A percentile compares a stretch with the other conserved stretches of the same genome.
These are phyloP conservation scores for Ecliptopera silaceata DNA, from an alignment of 2,888 invertebrate genomes.

Conservation along the genomic window DNA sequence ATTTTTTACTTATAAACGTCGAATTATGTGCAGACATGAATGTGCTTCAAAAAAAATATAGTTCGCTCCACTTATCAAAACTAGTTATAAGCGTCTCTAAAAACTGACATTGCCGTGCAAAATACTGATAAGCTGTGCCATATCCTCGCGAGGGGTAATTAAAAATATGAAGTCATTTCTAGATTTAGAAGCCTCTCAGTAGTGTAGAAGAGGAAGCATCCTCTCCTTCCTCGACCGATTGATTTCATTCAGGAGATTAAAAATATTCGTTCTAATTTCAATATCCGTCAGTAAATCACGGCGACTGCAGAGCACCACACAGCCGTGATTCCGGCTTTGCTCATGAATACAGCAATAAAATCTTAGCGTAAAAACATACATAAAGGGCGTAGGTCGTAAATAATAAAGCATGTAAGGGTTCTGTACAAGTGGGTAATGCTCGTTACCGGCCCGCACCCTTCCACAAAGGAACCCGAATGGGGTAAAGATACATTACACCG, in stretches of 20 bases:
- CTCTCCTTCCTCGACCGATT: not conserved
- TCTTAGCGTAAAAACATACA: slow-evolving; percentile 80
- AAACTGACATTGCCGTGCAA: no score
- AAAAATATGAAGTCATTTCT: no score
- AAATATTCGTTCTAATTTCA: slow-evolving; percentile 9
- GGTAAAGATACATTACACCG: slow-evolving; percentile 74
- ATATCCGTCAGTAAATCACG: slow-evolving; percentile 19
- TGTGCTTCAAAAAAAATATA: no score
- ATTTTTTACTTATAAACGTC: no score
- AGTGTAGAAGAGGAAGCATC: no score
- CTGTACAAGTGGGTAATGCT: slow-evolving; percentile 70
- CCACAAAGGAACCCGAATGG: slow-evolving; percentile 71
- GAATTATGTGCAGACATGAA: no score
- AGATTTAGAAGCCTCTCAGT: no score
- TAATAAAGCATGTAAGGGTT: slow-evolving; percentile 77
- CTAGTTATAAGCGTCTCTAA: no score
- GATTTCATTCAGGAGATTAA: not conserved
- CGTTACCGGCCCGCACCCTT: slow-evolving; percentile 72
- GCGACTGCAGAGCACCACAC: slow-evolving; percentile 27
- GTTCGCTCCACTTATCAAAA: no score
- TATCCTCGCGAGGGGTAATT: no score
- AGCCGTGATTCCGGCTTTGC: slow-evolving; percentile 60
- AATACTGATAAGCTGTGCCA: no score
- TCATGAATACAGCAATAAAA: slow-evolving; percentile 81
- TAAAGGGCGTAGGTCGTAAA: slow-evolving; percentile 78